Base-by-base conservation (phyloP, 1,140 invertebrate species). In the Trissolcus basalis region DNA sequence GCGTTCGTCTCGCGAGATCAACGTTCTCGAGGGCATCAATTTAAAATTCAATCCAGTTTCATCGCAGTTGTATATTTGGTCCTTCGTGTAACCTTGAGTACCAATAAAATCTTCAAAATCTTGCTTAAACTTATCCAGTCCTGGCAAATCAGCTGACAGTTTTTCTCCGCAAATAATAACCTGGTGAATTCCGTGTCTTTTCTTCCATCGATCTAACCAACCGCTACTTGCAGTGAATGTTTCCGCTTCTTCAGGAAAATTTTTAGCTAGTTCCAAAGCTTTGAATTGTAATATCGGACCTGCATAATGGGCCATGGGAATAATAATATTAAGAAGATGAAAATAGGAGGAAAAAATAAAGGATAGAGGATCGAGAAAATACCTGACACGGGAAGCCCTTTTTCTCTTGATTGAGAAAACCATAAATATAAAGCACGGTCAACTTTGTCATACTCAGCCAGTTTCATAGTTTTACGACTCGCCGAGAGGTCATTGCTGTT, bases 161-260 rank as follows among this genome's bases (percentile, higher is more conserved):
- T 50, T 56, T 67, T 56, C 53, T 16, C 45, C 53, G 45, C 35
- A 56, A 27, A 56, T 60, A 27, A 43, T 69, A 13, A 69, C 48
- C 33, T 55, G 50, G 43, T 61, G 67, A 55, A 55, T 69, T 33
- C 51, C 43, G n/a, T 50, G 63, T 59, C 71, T 53, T 51, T 73
- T 71, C 43, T 82, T 81, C 73, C 71, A 82, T 45, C 79, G 48
- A 58, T 76, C 63, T 39, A 81, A 50, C 79, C 77, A 81, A 36
- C 78, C 79, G 45, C 70, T 51, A 65, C 79, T 82, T 12, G 78
- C 77, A 48, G 76, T 71, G 68, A 81, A 81, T 44, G 58, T 50
- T 33, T 77, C 59, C 39, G 54, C 43, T 71, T 77, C 73, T 32
- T 78, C 67, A 27, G 59, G 56, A 54, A 73, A 60, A 67, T 68